Base-by-base conservation (phyloP, 1,140 invertebrate species). In the Zeugodacus cucurbitae region DNA sequence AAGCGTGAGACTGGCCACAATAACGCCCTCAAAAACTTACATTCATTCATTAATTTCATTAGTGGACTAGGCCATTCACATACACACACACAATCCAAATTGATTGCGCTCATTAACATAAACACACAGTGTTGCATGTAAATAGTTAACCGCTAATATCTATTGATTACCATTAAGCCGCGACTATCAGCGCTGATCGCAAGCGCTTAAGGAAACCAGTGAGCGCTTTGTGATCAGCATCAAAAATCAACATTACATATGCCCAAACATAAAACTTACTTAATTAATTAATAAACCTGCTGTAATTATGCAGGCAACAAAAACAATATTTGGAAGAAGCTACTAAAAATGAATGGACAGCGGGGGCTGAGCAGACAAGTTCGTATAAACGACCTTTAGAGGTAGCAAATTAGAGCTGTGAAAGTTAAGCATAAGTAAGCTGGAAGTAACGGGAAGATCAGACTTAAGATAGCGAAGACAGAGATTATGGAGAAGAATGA, bases 281-380 rank as follows among this genome's bases (percentile, higher is more conserved):
- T 86, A 86, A 86, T 58, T 86, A 86, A 86, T 86, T 86, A 54
- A 57, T 86, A 86, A 86, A 86, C 48, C n/a, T 86, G 85, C 44
- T 29, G 44, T 34, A 85, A 85, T 85, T 85, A 85, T 41, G 14
- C 29, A 67, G 1, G 62, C 26, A 32, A 29, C 62, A 32, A 67
- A 29, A 67, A 67, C 8, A 67, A 4, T 0, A 20, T 11, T 54
- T 17, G 4, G 5, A 17, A 54, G 14, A 54, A 11, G 5, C 3
- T 14, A 54, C 14, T 0, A 20, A 54, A 54, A 54, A 54, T 54
- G 14, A 54, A 54, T 54, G 14, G 48, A 3, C 48, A 54, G 14
- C 48, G 48, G 11, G 48, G 14, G 11, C 20, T 14, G 14, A 54
- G 14, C 48, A 17, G 4, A 3, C 11, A 1, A 54, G 14, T 17